Conservation (phyloP, 2,888 invertebrate genomes). For the Scaptomyza cyrtandrae region DNA sequence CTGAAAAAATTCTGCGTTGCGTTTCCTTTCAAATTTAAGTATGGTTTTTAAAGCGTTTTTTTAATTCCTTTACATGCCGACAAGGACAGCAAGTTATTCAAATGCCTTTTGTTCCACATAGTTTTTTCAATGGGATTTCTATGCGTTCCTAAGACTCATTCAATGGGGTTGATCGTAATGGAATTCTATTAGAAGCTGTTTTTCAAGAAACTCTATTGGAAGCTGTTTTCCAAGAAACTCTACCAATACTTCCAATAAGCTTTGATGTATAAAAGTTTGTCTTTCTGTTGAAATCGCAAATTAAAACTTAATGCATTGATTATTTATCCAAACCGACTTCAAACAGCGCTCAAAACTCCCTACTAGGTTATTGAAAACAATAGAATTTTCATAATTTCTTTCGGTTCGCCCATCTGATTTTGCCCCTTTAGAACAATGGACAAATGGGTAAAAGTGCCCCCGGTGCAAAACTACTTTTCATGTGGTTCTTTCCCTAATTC, state of each 20-base stretch:
- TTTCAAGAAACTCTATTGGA: conserved; percentile 45
- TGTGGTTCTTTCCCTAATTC: conserved; percentile 39
- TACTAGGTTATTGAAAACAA: conserved; percentile 50
- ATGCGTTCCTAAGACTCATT: conserved; percentile 37
- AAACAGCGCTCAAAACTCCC: conserved; percentile 35
- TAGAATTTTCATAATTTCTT: conserved; percentile 66
- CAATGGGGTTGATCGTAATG: conserved; percentile 49
- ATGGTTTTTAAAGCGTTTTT: conserved; percentile 69
- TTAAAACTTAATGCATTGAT: conserved; percentile 39
- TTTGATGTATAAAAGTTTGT: background rate
- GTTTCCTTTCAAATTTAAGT: conserved; percentile 25
- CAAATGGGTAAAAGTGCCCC: conserved; percentile 54
- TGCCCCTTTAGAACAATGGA: conserved; percentile 54
- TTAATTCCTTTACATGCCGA: conserved; percentile 71
- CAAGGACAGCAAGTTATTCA: conserved; percentile 55
- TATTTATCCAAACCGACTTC: conserved; percentile 40
- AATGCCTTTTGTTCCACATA: conserved; percentile 59
- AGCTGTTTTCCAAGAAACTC: conserved; percentile 18
- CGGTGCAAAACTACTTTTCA: conserved; percentile 48
- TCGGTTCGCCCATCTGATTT: conserved; percentile 53
- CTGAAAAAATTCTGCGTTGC: conserved; percentile 32
- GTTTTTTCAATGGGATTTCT: conserved; percentile 46
- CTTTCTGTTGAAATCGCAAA: conserved; percentile 13
- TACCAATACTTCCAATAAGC: conserved; percentile 49
- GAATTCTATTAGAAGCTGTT: conserved; percentile 43